phyloP scores from a whole-genome alignment of 1,140 invertebrate species.

The Lucilia cuprina region DNA sequence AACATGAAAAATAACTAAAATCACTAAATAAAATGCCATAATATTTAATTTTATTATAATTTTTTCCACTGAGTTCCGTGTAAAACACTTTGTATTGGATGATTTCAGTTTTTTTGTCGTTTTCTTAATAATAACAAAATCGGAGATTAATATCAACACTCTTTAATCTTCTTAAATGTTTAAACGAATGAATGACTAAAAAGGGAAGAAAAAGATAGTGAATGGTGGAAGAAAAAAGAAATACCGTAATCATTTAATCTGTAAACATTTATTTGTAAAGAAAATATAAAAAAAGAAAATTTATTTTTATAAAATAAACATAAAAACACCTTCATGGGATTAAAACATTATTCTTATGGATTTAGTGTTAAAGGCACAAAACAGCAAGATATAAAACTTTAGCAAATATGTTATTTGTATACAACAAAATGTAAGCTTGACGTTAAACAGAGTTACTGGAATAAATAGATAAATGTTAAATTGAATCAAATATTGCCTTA shows the following conservation, averaged over 20 bases:
- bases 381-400: no score
- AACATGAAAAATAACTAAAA: background rate
- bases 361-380: no score
- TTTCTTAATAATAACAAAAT: background rate
- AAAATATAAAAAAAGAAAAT: background rate
- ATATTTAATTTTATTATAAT: background rate
- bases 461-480: no score
- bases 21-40: background rate
- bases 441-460: no score
- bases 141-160: background rate
- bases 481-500: no score
- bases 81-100: background rate
- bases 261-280: background rate
- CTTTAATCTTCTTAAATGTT: constrained; percentile 7
- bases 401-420: no score
- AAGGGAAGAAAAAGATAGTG: background rate
- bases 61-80: background rate
- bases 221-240: background rate
- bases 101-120: background rate
- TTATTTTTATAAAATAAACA: background rate
- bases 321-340: background rate
- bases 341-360: background rate
- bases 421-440: no score
- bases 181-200: background rate
- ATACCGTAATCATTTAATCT: background rate